Evolutionary conservation across 2,797 vertebrate species (phyloP), one percentile per base, ranked within the genome.

Genomic region (Australoheros facetus): DNA sequence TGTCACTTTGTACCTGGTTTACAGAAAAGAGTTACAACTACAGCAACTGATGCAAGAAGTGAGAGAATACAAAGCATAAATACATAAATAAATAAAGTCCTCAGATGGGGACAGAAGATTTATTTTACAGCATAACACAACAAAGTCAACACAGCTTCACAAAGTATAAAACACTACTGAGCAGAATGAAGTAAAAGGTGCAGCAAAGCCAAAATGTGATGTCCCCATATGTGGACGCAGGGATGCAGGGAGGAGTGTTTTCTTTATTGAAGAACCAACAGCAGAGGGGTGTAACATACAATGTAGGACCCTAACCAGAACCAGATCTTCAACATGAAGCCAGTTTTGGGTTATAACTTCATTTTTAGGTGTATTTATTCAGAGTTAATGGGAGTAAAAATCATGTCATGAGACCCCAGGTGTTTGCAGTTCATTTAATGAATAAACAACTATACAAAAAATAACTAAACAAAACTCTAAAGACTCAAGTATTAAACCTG

Each of bases 301-400:
- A 16, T 39, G 0, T 39, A 62, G 12, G n/a, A 39, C 19, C 0
- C n/a, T 42, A 21, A 16, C n/a, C 21, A 64, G 37, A 64, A 64
- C 23, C 60, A 26, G 14, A 34, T 21, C 7, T 23, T 23, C 11
- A 1, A 12, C 59, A 62, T 62, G 59, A 42, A 42, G 59, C 13
- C 34, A 42, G 34, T 62, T 62, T 62, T 62, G 39, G 21, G 4
- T 26, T 62, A 42, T 62, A 23, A 14, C n/a, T 39, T 0, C 21
- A 9, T 0, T 16, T 23, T 62, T 23, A 42, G 34, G 59, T 1
- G 0, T 3, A 42, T 62, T 62, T 4, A 16, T 62, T 62, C n/a
- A 42, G 1, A 62, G 59, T 0, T 62, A 23, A 62, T 23, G 4
- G 37, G 21, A 39, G 21, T 62, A 62, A 62, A 2, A 64, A 17